Conservation (phyloP, 1,140 invertebrate species). For the Temnothorax curvispinosus region DNA sequence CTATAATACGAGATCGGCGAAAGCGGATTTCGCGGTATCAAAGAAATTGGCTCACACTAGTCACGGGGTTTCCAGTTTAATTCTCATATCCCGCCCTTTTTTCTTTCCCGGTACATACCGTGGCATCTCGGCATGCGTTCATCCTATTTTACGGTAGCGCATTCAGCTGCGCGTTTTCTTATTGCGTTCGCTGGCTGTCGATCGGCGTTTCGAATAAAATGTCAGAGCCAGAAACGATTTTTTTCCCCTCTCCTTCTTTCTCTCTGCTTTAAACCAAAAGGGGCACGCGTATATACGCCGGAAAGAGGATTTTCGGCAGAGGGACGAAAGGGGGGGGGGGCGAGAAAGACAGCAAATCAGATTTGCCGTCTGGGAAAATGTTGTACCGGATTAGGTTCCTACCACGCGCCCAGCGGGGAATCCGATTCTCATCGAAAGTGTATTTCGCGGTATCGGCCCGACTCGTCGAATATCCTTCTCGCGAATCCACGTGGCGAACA, state of each 20-base stretch:
- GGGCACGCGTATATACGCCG: conserved; percentile 9
- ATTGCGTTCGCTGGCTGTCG: conserved; percentile 56
- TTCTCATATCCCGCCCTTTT: conserved; percentile 30
- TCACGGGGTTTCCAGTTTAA: conserved; percentile 50
- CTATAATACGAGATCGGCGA: conserved; percentile 14
- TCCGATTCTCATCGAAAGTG: conserved; percentile 59
- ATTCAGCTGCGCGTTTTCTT: conserved; percentile 50
- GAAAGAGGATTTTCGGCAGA: conserved; percentile 16
- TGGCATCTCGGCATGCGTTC: conserved; percentile 26
- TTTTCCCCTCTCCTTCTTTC: conserved; percentile 2
- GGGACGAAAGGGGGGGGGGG: conserved; percentile 17
- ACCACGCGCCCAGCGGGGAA: conserved; percentile 49
- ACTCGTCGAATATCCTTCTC: conserved; percentile 37
- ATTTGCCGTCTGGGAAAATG: conserved; percentile 61
- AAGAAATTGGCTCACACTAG: conserved; percentile 40
- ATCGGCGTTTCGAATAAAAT: conserved; percentile 65
- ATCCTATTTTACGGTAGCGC: conserved; percentile 67
- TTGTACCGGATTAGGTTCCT: conserved; percentile 62
- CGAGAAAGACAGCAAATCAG: conserved; percentile 60
- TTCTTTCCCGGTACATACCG: neutral
- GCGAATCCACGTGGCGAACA: conserved; percentile 20
- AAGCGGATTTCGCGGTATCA: conserved; percentile 54
- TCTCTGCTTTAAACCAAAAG: conserved; percentile 40
- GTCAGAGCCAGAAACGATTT: conserved; percentile 57
- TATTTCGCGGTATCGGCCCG: conserved; percentile 50